A percentile compares a stretch with the other conserved stretches of the same genome.
These are phyloP conservation scores for Patiria miniata DNA, from an alignment of 35 echinoderm and acorn worm genomes.

Conservation along the genomic window DNA sequence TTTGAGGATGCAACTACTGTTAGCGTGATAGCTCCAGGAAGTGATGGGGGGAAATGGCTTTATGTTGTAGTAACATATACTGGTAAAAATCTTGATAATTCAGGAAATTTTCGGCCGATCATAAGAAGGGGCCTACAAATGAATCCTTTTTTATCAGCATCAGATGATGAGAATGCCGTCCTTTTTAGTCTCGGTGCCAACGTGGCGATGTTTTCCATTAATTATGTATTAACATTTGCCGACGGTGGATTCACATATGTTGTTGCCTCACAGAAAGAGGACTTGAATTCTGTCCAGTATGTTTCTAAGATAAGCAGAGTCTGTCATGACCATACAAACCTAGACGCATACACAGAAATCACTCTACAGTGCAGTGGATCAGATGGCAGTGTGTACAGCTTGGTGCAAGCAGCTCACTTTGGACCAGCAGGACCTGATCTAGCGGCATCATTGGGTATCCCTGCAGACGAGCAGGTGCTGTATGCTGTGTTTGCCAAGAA, in stretches of 20 bases:
- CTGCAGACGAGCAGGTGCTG: constrained; percentile 15
- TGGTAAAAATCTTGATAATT: background rate
- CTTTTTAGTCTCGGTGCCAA: background rate
- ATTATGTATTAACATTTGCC: background rate
- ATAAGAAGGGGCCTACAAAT: background rate
- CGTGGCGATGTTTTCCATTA: no score
- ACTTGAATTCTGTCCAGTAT: background rate
- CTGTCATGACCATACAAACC: background rate
- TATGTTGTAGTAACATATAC: background rate
- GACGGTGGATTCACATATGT: background rate
- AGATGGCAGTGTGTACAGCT: constrained; percentile 17
- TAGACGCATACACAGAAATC: constrained; percentile 25
- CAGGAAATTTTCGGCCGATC: background rate
- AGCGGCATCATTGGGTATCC: constrained; percentile 26
- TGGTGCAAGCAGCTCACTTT: constrained; percentile 28
- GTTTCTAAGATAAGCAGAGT: constrained; percentile 18
- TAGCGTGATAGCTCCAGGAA: background rate
- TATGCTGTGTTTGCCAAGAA: constrained; percentile 39
- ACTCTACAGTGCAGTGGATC: constrained; percentile 12
- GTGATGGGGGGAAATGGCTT: background rate
- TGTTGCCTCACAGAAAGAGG: background rate
- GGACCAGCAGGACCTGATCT: constrained; percentile 29
- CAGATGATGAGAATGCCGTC: background rate
- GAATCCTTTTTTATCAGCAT: background rate
- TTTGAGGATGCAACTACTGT: background rate